Evolutionary conservation across 1,140 invertebrate species (phyloP), one percentile per base, ranked within the genome.

Genomic region (Pristionchus pacificus): DNA sequence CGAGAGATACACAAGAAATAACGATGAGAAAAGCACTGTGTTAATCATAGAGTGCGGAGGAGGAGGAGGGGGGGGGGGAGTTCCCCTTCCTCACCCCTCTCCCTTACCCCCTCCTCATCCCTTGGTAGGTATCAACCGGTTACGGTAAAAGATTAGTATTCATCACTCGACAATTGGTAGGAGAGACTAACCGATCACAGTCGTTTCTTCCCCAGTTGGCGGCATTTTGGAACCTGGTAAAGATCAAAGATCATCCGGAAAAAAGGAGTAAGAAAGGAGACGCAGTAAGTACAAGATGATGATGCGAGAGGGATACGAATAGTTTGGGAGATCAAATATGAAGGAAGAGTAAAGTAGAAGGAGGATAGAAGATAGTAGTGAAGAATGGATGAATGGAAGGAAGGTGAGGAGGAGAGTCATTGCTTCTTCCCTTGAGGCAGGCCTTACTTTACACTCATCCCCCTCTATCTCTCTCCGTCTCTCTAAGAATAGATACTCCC

Each of bases 401-500:
- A 65, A 65, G n/a, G n/a, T n/a, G n/a, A n/a, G n/a, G n/a, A n/a
- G n/a, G n/a, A n/a, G n/a, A n/a, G n/a, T n/a, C n/a, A n/a, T n/a
- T n/a, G n/a, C n/a, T n/a, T n/a, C n/a, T n/a, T n/a, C n/a, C n/a
- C n/a, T n/a, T n/a, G n/a, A n/a, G n/a, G n/a, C n/a, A n/a, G n/a
- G n/a, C n/a, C n/a, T n/a, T n/a, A n/a, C n/a, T n/a, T 38, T 49
- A 24, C 65, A 25, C 65, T 38, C 65, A 2, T 19, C 19, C n/a
- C 32, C 33, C 3, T 6, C 49, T 66, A 32, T 24, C 33, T 38
- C 25, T 15, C 65, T n/a, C 62, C 62, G 24, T 31, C 32, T 24
- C 33, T 24, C 65, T 66, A 66, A 66, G 65, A 66, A 66, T 66
- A 66, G 65, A 66, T 19, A 66, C 65, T 25, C 65, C 65, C 65